Conservation (phyloP, 2,113 vertebrate genomes). For the Leiothrix lutea region DNA sequence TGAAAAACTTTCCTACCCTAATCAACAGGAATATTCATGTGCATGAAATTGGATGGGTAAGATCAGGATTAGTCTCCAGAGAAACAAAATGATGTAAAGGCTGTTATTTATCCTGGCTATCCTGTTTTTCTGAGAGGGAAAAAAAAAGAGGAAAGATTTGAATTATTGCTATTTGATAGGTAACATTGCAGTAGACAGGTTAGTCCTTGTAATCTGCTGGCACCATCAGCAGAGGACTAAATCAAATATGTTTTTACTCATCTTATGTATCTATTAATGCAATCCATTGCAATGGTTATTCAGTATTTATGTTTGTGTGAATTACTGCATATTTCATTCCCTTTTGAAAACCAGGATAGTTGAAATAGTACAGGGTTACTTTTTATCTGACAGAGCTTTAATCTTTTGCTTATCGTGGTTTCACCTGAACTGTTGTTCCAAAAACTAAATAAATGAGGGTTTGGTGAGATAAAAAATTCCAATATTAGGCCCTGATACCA, state of each 20-base stretch:
- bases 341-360: constrained; percentile 19
- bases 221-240: constrained; percentile 26
- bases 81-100: neutral
- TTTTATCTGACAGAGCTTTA: constrained; percentile 47
- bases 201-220: constrained; percentile 29
- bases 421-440: neutral
- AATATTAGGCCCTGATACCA: neutral
- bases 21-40: neutral
- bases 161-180: neutral
- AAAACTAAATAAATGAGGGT: neutral
- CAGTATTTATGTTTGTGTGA: constrained; percentile 41
- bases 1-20: neutral
- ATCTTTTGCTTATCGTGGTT: constrained; percentile 10
- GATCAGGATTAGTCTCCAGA: neutral
- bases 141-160: neutral
- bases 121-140: neutral
- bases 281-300: constrained; percentile 33
- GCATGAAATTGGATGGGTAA: neutral
- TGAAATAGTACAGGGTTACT: constrained; percentile 29
- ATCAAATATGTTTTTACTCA: constrained; percentile 12
- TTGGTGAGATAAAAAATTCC: neutral
- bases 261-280: constrained; percentile 42
- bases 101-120: neutral
- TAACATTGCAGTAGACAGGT: neutral
- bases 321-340: constrained; percentile 39